These are phyloP conservation scores for Brachirus orientalis DNA, from an alignment of 2,113 vertebrate genomes.

Conservation along the genomic window DNA sequence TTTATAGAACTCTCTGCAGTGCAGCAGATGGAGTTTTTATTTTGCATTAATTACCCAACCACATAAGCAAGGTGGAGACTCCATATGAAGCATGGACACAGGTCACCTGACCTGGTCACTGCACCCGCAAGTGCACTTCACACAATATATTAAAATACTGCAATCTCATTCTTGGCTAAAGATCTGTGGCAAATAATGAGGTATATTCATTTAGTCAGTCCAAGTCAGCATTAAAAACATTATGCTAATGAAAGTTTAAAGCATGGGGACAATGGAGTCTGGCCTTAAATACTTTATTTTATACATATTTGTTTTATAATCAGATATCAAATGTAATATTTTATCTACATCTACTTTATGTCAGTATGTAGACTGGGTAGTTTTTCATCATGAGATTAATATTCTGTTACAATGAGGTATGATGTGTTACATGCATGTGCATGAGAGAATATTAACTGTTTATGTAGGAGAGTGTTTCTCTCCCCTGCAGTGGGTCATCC, in stretches of 20 bases:
- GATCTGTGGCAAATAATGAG: slow-evolving; percentile 45
- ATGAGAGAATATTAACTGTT: too few relatives aligned
- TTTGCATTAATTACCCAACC: slow-evolving; percentile 69
- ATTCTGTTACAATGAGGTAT: too few relatives aligned
- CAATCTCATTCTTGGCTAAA: slow-evolving; percentile 19
- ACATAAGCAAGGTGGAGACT: slow-evolving; percentile 67
- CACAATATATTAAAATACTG: slow-evolving; percentile 50
- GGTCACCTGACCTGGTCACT: slow-evolving; percentile 34
- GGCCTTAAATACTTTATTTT: too few relatives aligned
- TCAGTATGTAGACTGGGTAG: too few relatives aligned
- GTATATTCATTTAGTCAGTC: slow-evolving; percentile 19
- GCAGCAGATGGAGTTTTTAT: slow-evolving; percentile 49
- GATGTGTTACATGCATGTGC: too few relatives aligned
- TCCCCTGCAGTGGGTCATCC: too few relatives aligned
- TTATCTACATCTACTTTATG: too few relatives aligned
- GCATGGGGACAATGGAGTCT: not conserved
- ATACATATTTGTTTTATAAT: too few relatives aligned
- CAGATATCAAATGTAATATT: too few relatives aligned
- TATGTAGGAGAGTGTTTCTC: too few relatives aligned
- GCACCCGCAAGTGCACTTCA: slow-evolving; percentile 21
- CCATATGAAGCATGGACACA: slow-evolving; percentile 28
- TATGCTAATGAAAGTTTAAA: not conserved
- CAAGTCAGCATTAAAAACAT: not conserved
- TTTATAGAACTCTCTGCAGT: slow-evolving; percentile 50
- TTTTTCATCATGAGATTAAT: too few relatives aligned